phyloP scores from a whole-genome alignment of 2,888 invertebrate genomes.

The Lacanobia oleracea region DNA sequence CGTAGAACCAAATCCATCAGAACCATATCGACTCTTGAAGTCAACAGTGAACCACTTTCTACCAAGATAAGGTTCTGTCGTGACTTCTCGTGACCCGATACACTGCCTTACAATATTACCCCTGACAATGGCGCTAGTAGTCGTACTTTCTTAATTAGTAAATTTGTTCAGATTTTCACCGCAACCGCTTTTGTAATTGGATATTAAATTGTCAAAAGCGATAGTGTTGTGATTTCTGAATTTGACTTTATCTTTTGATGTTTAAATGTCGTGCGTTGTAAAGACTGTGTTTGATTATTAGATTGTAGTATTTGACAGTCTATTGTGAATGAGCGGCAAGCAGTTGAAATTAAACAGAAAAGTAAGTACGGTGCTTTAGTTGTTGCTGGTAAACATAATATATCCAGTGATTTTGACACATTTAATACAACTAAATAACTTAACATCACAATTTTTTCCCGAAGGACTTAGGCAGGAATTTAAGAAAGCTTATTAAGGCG shows the following conservation, averaged over 20 bases:
- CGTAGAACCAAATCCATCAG: constrained; percentile 80
- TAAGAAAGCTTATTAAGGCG: no score
- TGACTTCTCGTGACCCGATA: constrained; percentile 79
- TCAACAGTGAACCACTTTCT: constrained; percentile 88
- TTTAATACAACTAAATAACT: no score
- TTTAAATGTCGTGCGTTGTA: constrained; percentile 42
- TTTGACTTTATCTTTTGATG: constrained; percentile 51
- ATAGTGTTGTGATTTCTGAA: constrained; percentile 50
- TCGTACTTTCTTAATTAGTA: constrained; percentile 44
- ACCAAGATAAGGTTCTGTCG: constrained; percentile 74
- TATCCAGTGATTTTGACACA: no score
- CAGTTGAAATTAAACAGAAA: constrained; percentile 6
- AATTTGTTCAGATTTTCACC: constrained; percentile 58
- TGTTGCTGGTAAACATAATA: no score
- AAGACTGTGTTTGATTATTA: constrained; percentile 47
- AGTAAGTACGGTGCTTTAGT: background rate
- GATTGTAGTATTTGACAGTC: constrained; percentile 43
- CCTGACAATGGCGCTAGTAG: constrained; percentile 63
- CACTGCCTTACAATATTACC: constrained; percentile 64
- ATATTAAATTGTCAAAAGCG: constrained; percentile 56
- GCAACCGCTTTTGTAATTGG: constrained; percentile 21
- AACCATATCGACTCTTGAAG: constrained; percentile 78
- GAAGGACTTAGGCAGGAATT: no score
- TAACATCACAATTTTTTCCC: no score
- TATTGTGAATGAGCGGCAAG: constrained; percentile 28